Evolutionary conservation across 2,113 vertebrate genomes (phyloP), one percentile per base, ranked within the genome.

Genomic region (Panthera leo): DNA sequence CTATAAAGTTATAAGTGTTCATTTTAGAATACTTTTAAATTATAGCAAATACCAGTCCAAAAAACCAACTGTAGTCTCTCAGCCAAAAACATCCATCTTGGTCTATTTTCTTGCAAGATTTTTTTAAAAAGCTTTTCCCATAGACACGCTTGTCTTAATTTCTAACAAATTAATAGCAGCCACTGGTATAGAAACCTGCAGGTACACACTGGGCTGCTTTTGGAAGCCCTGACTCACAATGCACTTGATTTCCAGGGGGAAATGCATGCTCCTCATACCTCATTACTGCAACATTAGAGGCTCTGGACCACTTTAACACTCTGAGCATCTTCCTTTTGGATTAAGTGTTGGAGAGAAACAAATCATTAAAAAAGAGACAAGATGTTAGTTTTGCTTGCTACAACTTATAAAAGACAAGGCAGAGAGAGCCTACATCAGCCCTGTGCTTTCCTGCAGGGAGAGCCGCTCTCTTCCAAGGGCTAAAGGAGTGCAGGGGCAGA

Each of bases 291-390:
- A 18, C 1, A 3, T 27, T 42, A 39, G 25, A 88, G 36, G 23
- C 36, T 71, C 27, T 19, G 45, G 42, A 51, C 73, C 68, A 92
- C 58, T 89, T 92, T 58, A 85, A 87, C 55, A 63, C 88, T 78
- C 45, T 65, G n/a, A 68, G 18, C 34, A 80, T 71, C 48, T 75
- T 96, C 58, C 67, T 96, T 97, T 89, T 84, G 83, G 39, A 89
- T 88, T 7, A 90, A 91, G 61, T 75, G 45, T 18, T 19, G 25
- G 16, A 79, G 23, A 67, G 61, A 67, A 82, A 87, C 68, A 91
- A 36, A 91, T 65, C 36, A 58, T 63, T 76, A n/a, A 25, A 92
- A 55, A 51, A 70, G 36, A 82, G 51, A 78, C 36, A 63, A 92
- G 39, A 80, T 87, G 61, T 53, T n/a, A 88, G 58, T 58, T 89